Conservation (phyloP, 2,888 invertebrate species). For the Myopa tessellatipennis region DNA sequence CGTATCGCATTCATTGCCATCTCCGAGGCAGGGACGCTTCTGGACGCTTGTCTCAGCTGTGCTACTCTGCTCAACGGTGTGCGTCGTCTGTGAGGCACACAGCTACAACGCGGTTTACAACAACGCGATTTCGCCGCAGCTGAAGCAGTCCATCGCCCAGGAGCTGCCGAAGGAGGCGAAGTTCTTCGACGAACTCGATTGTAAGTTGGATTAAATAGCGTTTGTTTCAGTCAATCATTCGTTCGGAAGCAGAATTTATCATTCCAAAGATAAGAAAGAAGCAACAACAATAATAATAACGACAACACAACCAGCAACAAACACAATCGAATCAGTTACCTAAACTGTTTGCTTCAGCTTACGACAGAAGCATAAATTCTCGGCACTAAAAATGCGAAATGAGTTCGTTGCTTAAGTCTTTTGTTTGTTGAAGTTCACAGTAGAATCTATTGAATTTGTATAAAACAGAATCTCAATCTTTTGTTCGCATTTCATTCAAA, state of each 20-base stretch:
- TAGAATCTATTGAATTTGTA: not conserved
- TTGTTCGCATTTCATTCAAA: not conserved
- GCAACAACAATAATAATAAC: not conserved
- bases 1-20: not conserved
- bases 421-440: slow-evolving; percentile 31
- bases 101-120: slow-evolving; percentile 65
- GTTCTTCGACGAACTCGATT: slow-evolving; percentile 78
- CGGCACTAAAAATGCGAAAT: not conserved
- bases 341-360: not conserved
- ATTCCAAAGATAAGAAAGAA: too few relatives aligned
- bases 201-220: slow-evolving; percentile 71
- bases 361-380: not conserved
- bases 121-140: slow-evolving; percentile 57
- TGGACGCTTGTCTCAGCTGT: not conserved
- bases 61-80: not conserved
- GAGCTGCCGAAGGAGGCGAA: slow-evolving; percentile 70
- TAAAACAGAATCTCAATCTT: not conserved
- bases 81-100: slow-evolving; percentile 33
- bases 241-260: not conserved
- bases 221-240: not conserved
- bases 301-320: not conserved
- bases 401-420: slow-evolving; percentile 49
- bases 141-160: slow-evolving; percentile 63
- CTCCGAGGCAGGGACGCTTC: not conserved
- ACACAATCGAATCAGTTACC: not conserved